Evolutionary conservation across 2,113 vertebrate genomes (phyloP).

Genomic region (Tauraco erythrolophus): DNA sequence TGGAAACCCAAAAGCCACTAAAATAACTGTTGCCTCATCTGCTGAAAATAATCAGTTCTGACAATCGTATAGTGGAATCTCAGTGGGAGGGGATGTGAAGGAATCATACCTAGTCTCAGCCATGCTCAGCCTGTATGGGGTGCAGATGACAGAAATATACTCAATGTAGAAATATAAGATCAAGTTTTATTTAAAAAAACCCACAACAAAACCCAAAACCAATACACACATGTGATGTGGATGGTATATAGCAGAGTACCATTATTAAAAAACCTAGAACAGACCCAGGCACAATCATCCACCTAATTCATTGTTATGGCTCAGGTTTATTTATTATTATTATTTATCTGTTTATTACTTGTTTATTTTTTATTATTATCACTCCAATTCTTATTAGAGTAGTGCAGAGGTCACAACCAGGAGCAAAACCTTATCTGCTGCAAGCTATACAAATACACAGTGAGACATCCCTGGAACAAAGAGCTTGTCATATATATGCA

Average conservation of each 20-base stretch:
- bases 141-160: not conserved
- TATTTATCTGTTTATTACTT: no score
- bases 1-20: conserved; percentile 42
- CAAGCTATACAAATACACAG: not conserved
- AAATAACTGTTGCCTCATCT: conserved; percentile 52
- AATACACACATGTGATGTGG: not conserved
- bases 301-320: not conserved
- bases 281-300: not conserved
- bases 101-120: conserved; percentile 1
- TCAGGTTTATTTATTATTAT: not conserved
- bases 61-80: conserved; percentile 10
- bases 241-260: not conserved
- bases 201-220: not conserved
- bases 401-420: not conserved
- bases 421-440: not conserved
- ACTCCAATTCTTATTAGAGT: not conserved
- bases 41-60: conserved; percentile 57
- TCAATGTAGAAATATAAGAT: not conserved
- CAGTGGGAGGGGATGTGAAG: conserved; percentile 21
- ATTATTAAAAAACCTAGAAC: not conserved
- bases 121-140: not conserved
- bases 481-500: not conserved
- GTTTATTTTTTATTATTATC: no score
- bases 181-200: not conserved
- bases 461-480: not conserved